These are phyloP conservation scores for Heterodera carotae DNA, from an alignment of 1,140 invertebrate species.

Conservation along the genomic window DNA sequence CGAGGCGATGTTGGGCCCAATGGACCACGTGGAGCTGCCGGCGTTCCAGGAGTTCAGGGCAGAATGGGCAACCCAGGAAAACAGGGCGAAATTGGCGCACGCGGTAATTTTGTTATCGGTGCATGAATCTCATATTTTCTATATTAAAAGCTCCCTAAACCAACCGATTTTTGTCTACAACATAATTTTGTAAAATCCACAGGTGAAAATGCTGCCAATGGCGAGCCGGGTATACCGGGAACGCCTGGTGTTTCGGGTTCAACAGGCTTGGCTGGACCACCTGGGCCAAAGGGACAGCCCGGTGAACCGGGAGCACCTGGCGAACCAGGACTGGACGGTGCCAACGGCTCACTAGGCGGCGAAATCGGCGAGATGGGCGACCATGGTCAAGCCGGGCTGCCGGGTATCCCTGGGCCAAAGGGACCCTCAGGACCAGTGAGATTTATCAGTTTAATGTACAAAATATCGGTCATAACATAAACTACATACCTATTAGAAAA, in stretches of 20 bases:
- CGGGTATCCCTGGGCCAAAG: slow-evolving; percentile 16
- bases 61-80: neutral
- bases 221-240: neutral
- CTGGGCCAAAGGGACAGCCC: neutral
- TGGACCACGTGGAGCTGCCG: neutral
- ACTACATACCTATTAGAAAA: no score
- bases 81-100: neutral
- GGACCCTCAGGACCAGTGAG: neutral
- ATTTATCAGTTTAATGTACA: no score
- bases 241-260: neutral
- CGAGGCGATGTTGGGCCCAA: neutral
- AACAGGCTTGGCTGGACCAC: neutral
- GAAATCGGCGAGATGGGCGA: neutral
- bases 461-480: no score
- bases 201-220: neutral
- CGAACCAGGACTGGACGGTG: neutral
- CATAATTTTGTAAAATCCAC: no score
- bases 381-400: neutral
- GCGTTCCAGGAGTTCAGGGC: neutral
- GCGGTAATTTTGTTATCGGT: neutral
- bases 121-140: no score
- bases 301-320: slow-evolving; percentile 1
- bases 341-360: neutral
- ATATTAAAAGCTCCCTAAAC: no score
- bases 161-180: no score